phyloP scores from a whole-genome alignment of 2,797 vertebrate species.

The Sebastes dallii region DNA sequence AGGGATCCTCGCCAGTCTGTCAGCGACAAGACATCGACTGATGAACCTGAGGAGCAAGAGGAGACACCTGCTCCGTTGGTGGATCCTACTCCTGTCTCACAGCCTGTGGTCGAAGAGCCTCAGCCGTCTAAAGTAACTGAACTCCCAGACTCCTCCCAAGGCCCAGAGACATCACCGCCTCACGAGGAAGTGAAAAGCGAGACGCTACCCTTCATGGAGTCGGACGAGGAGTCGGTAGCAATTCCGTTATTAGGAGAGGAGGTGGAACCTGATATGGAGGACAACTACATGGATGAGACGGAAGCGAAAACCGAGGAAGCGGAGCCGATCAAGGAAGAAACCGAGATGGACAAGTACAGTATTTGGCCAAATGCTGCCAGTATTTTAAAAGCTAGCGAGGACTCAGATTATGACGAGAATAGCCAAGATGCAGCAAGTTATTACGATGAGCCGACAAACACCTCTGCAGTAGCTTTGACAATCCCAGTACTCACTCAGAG shows the following conservation, averaged over 20 bases:
- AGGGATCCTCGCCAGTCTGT: slow-evolving; percentile 90
- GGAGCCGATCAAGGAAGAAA: slow-evolving; percentile 61
- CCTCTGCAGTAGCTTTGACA: slow-evolving; percentile 57
- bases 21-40: slow-evolving; percentile 62
- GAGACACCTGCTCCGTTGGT: slow-evolving; percentile 34
- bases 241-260: slow-evolving; percentile 86
- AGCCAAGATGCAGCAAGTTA: slow-evolving; percentile 79
- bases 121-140: slow-evolving; percentile 11
- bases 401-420: slow-evolving; percentile 65
- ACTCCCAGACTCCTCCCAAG: slow-evolving; percentile 31
- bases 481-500: slow-evolving; percentile 79
- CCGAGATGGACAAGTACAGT: slow-evolving; percentile 78
- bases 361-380: slow-evolving; percentile 86
- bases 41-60: slow-evolving; percentile 72
- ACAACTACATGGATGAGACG: slow-evolving; percentile 71
- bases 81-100: slow-evolving; percentile 55
- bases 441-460: slow-evolving; percentile 67
- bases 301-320: slow-evolving; percentile 58
- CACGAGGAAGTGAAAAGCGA: slow-evolving; percentile 72
- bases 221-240: slow-evolving; percentile 70
- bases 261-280: slow-evolving; percentile 81
- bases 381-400: slow-evolving; percentile 80
- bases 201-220: slow-evolving; percentile 70
- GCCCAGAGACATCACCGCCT: slow-evolving; percentile 33
- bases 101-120: slow-evolving; percentile 45